These are phyloP conservation scores for Acleris holmiana DNA, from an alignment of 2,888 invertebrate species.

Conservation along the genomic window DNA sequence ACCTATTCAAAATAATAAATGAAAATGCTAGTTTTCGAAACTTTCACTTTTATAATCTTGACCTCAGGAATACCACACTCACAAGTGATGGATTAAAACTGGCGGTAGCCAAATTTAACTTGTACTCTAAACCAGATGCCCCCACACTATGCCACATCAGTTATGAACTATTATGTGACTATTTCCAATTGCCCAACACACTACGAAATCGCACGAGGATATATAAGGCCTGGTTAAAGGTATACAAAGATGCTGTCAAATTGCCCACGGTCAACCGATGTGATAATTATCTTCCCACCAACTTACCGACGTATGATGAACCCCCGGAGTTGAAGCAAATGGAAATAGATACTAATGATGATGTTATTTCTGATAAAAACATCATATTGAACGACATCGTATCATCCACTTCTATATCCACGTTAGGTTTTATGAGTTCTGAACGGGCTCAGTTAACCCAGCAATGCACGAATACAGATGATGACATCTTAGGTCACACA, in stretches of 20 bases:
- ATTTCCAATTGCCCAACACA: constrained; percentile 7
- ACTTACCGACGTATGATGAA: constrained; percentile 11
- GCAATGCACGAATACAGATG: neutral
- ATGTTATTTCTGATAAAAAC: neutral
- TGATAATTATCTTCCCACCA: constrained; percentile 8
- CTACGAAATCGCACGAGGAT: constrained; percentile 15
- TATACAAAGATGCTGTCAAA: constrained; percentile 2
- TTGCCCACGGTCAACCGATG: neutral
- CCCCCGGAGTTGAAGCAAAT: constrained; percentile 4
- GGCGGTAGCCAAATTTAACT: constrained; percentile 14
- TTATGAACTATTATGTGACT: constrained; percentile 9
- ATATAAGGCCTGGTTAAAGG: constrained; percentile 9
- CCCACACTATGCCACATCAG: neutral
- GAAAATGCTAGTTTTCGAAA: constrained; percentile 8
- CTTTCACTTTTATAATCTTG: constrained; percentile 10
- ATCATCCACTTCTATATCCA: neutral
- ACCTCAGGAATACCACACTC: neutral
- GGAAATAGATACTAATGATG: neutral
- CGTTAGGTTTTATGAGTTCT: neutral
- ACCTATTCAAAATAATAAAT: constrained; percentile 9
- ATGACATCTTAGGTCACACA: neutral
- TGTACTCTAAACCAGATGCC: constrained; percentile 7
- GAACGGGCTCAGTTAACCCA: neutral
- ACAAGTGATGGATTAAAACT: constrained; percentile 1
- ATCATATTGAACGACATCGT: neutral